phyloP scores from a whole-genome alignment of 2,888 invertebrate species.

The Agrotis ipsilon region DNA sequence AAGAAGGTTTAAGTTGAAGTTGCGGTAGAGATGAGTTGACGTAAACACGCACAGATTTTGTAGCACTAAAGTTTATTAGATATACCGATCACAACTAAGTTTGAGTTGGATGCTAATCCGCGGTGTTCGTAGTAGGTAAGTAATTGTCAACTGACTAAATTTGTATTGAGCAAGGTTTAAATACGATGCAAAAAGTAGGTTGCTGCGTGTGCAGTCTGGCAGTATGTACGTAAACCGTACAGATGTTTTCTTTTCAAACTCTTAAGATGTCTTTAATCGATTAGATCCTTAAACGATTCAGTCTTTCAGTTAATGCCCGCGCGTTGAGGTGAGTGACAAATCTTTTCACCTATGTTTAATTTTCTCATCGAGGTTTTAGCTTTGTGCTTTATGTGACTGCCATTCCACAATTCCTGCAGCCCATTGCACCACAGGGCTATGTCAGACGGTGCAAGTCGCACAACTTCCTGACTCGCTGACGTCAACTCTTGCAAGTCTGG shows the following conservation, averaged over 20 bases:
- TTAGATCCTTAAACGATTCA: constrained; percentile 31
- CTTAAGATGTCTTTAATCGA: constrained; percentile 28
- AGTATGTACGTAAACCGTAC: too few relatives aligned
- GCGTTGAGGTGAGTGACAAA: constrained; percentile 27
- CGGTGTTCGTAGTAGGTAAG: too few relatives aligned
- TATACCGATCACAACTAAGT: too few relatives aligned
- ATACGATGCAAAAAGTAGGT: too few relatives aligned
- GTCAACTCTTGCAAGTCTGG: constrained; percentile 72
- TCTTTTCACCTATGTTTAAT: constrained; percentile 8
- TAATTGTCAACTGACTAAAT: too few relatives aligned
- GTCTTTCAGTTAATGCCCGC: constrained; percentile 39
- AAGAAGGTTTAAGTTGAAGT: too few relatives aligned
- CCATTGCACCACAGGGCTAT: constrained; percentile 23
- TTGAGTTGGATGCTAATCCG: too few relatives aligned
- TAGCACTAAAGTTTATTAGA: too few relatives aligned
- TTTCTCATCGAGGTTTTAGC: constrained; percentile 28
- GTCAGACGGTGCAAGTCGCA: constrained; percentile 69
- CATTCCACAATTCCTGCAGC: constrained; percentile 32
- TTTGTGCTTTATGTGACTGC: neutral
- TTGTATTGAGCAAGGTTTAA: too few relatives aligned
- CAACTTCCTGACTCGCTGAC: constrained; percentile 70
- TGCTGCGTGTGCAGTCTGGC: too few relatives aligned
- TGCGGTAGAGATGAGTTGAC: too few relatives aligned
- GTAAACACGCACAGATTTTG: too few relatives aligned
- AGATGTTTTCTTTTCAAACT: constrained; percentile 26